A percentile compares a stretch with the other conserved stretches of the same genome.
Evolutionary conservation across 2,113 vertebrate genomes (phyloP).

Genomic region (Glaucomys volans): DNA sequence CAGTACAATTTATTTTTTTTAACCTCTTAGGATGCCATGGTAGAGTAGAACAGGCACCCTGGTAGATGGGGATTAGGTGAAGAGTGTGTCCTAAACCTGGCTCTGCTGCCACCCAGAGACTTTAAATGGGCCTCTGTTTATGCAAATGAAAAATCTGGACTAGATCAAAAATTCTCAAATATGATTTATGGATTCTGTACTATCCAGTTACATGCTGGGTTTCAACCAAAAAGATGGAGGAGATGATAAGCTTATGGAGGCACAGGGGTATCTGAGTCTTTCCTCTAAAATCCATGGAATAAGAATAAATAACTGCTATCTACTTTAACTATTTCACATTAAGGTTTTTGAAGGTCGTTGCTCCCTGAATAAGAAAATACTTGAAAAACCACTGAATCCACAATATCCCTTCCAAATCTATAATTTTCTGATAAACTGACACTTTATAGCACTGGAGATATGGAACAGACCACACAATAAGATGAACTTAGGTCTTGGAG

Average conservation of each 20-base stretch:
- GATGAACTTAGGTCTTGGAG: background rate
- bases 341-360: background rate
- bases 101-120: background rate
- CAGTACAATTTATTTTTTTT: background rate
- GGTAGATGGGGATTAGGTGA: background rate
- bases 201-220: background rate
- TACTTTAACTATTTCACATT: background rate
- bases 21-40: background rate
- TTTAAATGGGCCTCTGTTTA: background rate
- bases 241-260: background rate
- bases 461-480: background rate
- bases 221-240: background rate
- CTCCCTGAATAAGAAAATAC: conserved; percentile 11
- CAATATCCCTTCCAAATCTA: background rate
- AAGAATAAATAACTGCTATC: background rate
- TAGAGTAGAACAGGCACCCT: background rate
- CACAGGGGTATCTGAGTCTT: background rate
- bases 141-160: background rate
- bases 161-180: background rate
- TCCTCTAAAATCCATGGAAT: background rate
- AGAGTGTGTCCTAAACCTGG: background rate
- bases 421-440: background rate
- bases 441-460: background rate
- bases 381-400: background rate
- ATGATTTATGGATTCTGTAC: background rate